Conservation (phyloP, 64 coral and sea anemone genomes). For the Pocillopora verrucosa region DNA sequence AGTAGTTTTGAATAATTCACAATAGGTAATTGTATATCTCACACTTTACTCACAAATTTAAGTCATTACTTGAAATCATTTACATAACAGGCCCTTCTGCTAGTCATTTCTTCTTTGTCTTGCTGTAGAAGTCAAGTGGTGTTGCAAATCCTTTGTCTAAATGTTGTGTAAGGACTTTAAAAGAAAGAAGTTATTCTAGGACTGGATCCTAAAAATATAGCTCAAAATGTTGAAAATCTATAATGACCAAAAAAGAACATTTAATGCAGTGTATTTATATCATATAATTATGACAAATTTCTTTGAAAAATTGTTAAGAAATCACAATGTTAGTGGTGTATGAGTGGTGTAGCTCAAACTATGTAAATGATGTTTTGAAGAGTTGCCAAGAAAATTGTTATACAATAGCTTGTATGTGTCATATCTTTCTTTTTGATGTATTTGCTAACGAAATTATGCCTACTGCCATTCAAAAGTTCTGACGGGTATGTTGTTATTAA, state of each 20-base stretch:
- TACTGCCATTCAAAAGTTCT: too few species aligned
- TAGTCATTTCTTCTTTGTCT: not conserved
- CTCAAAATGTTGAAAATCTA: conserved; percentile 14
- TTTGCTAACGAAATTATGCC: not conserved
- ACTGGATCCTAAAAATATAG: conserved; percentile 26
- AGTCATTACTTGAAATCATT: too few species aligned
- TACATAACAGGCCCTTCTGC: too few species aligned
- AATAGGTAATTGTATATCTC: too few species aligned
- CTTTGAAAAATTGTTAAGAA: not conserved
- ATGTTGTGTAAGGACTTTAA: not conserved
- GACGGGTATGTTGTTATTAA: not conserved
- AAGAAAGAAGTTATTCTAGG: conserved; percentile 1
- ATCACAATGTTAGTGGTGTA: conserved; percentile 2
- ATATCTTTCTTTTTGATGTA: not conserved
- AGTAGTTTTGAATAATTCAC: too few species aligned
- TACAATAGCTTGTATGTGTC: not conserved
- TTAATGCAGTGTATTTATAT: conserved; percentile 39
- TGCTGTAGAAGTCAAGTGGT: not conserved
- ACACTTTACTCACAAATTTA: too few species aligned
- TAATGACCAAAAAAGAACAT: not conserved
- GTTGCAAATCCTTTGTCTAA: not conserved
- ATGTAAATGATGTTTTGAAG: conserved; percentile 5
- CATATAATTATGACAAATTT: conserved; percentile 26
- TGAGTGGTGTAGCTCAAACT: conserved; percentile 10
- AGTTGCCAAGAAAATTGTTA: not conserved